phyloP scores from a whole-genome alignment of 1,140 invertebrate genomes.

The Penaeus chinensis region DNA sequence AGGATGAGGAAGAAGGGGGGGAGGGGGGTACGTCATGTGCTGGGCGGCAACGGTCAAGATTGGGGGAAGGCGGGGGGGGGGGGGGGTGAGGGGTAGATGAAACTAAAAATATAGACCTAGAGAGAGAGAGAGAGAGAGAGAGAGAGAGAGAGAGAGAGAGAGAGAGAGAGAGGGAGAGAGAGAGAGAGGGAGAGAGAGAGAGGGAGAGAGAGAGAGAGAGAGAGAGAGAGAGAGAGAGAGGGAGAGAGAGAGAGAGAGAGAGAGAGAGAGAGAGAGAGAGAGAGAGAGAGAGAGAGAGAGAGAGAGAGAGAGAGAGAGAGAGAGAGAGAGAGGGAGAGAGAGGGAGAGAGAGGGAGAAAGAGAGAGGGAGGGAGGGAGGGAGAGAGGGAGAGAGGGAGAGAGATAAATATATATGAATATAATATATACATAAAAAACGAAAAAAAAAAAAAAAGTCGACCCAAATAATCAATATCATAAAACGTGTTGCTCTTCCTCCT shows the following conservation, averaged over 20 bases:
- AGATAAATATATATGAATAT: too few relatives aligned
- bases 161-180: constrained; percentile 29
- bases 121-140: neutral
- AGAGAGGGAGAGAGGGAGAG: neutral
- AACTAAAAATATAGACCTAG: too few relatives aligned
- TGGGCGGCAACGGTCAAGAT: too few relatives aligned
- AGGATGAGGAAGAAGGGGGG: too few relatives aligned
- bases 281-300: too few relatives aligned
- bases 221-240: constrained; percentile 10
- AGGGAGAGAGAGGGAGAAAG: constrained; percentile 19
- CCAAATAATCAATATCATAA: too few relatives aligned
- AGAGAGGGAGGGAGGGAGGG: constrained; percentile 14
- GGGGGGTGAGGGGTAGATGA: too few relatives aligned
- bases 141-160: constrained; percentile 18
- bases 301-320: neutral
- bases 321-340: constrained; percentile 27
- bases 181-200: constrained; percentile 29
- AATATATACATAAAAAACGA: too few relatives aligned
- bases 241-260: neutral
- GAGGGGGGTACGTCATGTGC: too few relatives aligned
- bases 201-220: constrained; percentile 25
- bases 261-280: too few relatives aligned
- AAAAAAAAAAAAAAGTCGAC: too few relatives aligned
- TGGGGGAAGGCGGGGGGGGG: too few relatives aligned
- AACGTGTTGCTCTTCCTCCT: neutral